A percentile compares a stretch with the other conserved stretches of the same genome.
These are phyloP conservation scores for Teleogryllus oceanicus DNA, from an alignment of 2,888 invertebrate genomes.

Conservation along the genomic window DNA sequence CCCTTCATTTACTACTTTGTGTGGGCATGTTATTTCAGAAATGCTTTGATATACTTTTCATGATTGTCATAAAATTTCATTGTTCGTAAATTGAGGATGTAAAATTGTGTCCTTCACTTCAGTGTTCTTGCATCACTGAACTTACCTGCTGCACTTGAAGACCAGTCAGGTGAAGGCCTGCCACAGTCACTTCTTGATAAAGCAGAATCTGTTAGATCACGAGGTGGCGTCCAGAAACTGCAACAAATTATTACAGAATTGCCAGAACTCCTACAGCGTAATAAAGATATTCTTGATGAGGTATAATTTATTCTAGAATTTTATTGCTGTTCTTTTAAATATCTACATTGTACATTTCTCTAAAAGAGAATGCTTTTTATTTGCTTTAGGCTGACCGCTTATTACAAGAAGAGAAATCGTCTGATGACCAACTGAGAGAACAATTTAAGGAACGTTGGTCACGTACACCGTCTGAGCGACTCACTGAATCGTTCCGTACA, in stretches of 20 bases:
- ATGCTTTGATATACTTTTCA: background rate
- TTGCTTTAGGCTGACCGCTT: slow-evolving; percentile 63
- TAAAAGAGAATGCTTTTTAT: background rate
- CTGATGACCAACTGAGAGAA: slow-evolving; percentile 78
- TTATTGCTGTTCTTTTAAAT: no score
- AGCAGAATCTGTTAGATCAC: slow-evolving; percentile 64
- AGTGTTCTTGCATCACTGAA: slow-evolving; percentile 87
- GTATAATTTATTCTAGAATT: slow-evolving; percentile 46
- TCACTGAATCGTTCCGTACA: slow-evolving; percentile 83
- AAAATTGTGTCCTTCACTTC: slow-evolving; percentile 35
- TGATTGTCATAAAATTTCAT: no score
- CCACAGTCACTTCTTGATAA: slow-evolving; percentile 88
- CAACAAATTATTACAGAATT: slow-evolving; percentile 75
- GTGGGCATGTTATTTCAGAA: background rate
- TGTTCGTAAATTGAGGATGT: background rate
- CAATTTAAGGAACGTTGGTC: slow-evolving; percentile 95
- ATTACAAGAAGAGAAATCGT: slow-evolving; percentile 86
- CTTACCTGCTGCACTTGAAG: slow-evolving; percentile 95
- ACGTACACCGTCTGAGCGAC: slow-evolving; percentile 78
- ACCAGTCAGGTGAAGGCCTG: slow-evolving; percentile 61
- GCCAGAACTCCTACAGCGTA: slow-evolving; percentile 85
- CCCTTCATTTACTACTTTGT: background rate
- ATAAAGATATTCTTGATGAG: slow-evolving; percentile 93
- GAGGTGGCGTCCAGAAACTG: slow-evolving; percentile 71
- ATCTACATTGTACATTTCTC: background rate